These are phyloP conservation scores for Porites lutea DNA, from an alignment of 64 coral and sea anemone genomes.

Conservation along the genomic window DNA sequence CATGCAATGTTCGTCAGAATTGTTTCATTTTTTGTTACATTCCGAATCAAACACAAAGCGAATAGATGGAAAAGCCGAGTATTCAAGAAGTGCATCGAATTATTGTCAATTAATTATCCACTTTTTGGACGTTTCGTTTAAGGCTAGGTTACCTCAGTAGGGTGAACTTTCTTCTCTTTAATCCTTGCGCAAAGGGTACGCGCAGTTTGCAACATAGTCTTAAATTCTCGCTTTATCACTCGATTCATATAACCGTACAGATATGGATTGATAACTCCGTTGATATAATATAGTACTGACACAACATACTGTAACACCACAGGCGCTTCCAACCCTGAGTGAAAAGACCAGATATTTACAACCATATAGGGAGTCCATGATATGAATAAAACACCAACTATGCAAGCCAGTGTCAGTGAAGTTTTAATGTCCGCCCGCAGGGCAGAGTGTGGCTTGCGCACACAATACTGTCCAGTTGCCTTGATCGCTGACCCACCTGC, in stretches of 20 bases:
- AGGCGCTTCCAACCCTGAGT: background rate
- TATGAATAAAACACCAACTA: constrained; percentile 82
- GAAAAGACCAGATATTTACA: constrained; percentile 75
- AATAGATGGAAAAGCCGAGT: background rate
- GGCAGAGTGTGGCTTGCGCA: constrained; percentile 87
- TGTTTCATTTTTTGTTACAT: too few relatives aligned
- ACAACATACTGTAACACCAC: constrained; percentile 39
- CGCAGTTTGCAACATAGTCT: constrained; percentile 7
- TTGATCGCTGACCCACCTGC: constrained; percentile 17
- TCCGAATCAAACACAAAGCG: too few relatives aligned
- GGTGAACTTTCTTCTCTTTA: constrained; percentile 28
- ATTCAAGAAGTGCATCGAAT: background rate
- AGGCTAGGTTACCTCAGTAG: background rate
- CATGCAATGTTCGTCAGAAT: too few relatives aligned
- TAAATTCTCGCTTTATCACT: constrained; percentile 74
- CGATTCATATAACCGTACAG: constrained; percentile 89
- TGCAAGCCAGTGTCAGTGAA: constrained; percentile 59
- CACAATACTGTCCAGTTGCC: constrained; percentile 76
- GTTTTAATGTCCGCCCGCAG: constrained; percentile 81
- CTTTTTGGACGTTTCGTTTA: background rate
- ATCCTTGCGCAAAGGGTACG: background rate
- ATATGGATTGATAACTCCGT: constrained; percentile 83
- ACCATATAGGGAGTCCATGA: constrained; percentile 81
- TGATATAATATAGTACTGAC: constrained; percentile 77
- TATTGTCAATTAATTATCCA: background rate